phyloP scores from a whole-genome alignment of 2,797 vertebrate species.

The Gymnoscopelus microlampas region DNA sequence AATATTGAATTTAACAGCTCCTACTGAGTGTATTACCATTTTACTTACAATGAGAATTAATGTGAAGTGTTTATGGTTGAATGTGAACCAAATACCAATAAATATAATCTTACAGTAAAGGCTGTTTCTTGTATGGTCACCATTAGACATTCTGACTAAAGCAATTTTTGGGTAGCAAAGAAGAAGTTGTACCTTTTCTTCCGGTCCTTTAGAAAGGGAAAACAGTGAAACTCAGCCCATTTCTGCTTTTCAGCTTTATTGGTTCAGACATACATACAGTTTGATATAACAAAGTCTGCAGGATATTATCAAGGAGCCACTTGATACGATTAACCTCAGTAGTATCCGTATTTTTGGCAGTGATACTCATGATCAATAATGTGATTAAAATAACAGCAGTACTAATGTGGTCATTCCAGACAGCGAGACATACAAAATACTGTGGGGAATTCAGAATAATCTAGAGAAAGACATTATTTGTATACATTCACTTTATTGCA shows the following conservation, averaged over 20 bases:
- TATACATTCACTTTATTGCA: constrained; percentile 85
- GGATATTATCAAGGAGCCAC: constrained; percentile 38
- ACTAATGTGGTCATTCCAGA: constrained; percentile 44
- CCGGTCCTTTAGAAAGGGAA: no score
- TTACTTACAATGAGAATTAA: no score
- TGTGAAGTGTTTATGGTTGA: no score
- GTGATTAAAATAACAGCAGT: constrained; percentile 43
- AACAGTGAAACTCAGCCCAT: constrained; percentile 6
- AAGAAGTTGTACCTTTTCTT: no score
- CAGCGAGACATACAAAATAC: constrained; percentile 58
- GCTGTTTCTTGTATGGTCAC: no score
- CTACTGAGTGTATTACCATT: no score
- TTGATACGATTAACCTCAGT: constrained; percentile 26
- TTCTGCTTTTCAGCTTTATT: constrained; percentile 55
- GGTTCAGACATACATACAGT: constrained; percentile 48
- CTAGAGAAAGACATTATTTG: constrained; percentile 64
- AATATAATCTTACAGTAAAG: no score
- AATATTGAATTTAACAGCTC: no score
- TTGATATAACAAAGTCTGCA: constrained; percentile 48
- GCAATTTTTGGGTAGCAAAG: no score
- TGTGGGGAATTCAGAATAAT: constrained; percentile 56
- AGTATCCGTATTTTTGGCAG: constrained; percentile 58
- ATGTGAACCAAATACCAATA: no score
- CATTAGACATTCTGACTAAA: no score
- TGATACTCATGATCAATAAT: constrained; percentile 50